A percentile compares a stretch with the other conserved stretches of the same genome.
Evolutionary conservation across 2,888 invertebrate species (phyloP).

Genomic region (Clivina fossor): DNA sequence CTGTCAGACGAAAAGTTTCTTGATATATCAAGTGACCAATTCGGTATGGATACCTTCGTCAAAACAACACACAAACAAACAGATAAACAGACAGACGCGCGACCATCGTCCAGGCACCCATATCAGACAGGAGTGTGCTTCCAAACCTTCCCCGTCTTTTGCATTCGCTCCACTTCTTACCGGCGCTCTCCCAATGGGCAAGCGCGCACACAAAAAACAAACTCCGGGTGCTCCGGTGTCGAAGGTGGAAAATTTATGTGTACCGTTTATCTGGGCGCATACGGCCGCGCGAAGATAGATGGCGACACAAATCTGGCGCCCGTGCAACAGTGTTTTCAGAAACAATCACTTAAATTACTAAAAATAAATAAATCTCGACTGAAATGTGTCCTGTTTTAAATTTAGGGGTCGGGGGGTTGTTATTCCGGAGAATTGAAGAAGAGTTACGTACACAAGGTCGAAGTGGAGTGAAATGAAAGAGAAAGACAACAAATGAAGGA

Average conservation of each 20-base stretch:
- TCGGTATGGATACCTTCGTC: no score
- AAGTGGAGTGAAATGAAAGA: not conserved
- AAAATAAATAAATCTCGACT: conserved; percentile 33
- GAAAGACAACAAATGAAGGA: conserved; percentile 19
- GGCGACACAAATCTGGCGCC: conserved; percentile 35
- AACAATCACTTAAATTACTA: conserved; percentile 35
- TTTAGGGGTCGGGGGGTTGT: conserved; percentile 9
- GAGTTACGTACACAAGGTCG: not conserved
- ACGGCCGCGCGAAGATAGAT: conserved; percentile 23
- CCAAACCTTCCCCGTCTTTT: no score
- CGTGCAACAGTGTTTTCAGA: conserved; percentile 35
- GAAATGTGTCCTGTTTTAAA: not conserved
- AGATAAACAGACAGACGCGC: no score
- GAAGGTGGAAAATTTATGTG: conserved; percentile 33
- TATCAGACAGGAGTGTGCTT: no score
- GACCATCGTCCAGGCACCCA: no score
- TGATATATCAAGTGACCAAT: no score
- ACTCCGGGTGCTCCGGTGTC: conserved; percentile 26
- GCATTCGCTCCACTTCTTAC: no score
- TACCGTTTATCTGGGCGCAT: conserved; percentile 29
- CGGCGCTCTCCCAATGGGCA: no score
- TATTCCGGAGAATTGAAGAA: not conserved
- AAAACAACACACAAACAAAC: no score
- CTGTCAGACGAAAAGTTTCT: no score
- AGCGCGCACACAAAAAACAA: no score